Base-by-base conservation (phyloP, 1,140 invertebrate genomes). In the Eciton burchellii region DNA sequence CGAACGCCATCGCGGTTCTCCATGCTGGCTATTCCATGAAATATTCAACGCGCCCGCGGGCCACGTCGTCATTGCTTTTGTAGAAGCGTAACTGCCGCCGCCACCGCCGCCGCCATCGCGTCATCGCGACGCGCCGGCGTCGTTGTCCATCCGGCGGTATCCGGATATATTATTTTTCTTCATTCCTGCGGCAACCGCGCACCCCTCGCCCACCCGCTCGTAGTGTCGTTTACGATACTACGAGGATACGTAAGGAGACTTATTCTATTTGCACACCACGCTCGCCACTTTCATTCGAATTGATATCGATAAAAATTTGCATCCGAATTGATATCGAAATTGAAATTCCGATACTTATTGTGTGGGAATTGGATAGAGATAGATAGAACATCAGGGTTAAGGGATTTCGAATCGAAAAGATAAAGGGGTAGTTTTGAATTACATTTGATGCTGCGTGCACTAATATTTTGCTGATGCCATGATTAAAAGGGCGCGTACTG, bases 21-120 rank as follows among this genome's bases (percentile, higher is more conserved):
- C 84, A 86, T 88, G 81, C 84, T 85, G 86, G 83, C 84, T 86
- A 83, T 71, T 87, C 86, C 82, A 91, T 91, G 91, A 92, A 92
- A 91, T 92, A 92, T 92, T 91, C 91, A 91, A 90, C 89, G 82
- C 71, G 90, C 87, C 89, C 85, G 79, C 72, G 72, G 90, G 87
- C 60, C 63, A 86, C 83, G 85, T 88, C 86, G 86, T 88, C 85
- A 86, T 88, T 86, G 84, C 86, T 90, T 88, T 88, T 84, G 68
- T 82, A 63, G 72, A 54, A 70, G 84, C 77, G 76, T 68, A 62
- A 60, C 54, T 49, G 21, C 41, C 49, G 49, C 63, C 73, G 35
- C 54, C 47, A 21, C 41, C 49, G 63, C 63, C 73, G 35, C 54
- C 47, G 56, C 43, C 71, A 65, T 24, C 49, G 19, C 65, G 74